Percentiles rank a stretch among this genome's conserved stretches.
Conservation (phyloP, 2,888 invertebrate species). For the Chrysomela aeneicollis region DNA sequence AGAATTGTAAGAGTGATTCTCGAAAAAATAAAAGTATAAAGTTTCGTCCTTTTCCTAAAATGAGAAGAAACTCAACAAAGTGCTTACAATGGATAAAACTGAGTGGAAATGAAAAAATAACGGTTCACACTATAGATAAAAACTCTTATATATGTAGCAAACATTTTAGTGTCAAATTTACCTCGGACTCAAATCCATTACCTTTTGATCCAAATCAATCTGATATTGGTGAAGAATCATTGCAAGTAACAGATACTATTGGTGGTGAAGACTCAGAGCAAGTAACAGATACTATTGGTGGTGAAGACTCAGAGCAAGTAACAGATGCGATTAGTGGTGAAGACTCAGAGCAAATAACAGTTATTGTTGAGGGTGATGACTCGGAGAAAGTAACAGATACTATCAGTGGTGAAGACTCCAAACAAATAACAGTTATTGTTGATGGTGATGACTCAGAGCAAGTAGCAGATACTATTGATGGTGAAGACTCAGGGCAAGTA, state of each 20-base stretch:
- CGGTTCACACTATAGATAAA: neutral
- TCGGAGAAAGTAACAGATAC: neutral
- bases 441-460: neutral
- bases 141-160: slow-evolving; percentile 10
- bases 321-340: too few species aligned
- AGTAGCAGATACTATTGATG: neutral
- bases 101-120: slow-evolving; percentile 3
- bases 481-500: neutral
- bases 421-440: neutral
- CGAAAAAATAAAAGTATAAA: neutral
- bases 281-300: too few species aligned
- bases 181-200: slow-evolving; percentile 10
- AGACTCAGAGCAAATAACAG: neutral
- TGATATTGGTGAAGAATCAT: neutral
- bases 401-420: neutral
- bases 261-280: neutral
- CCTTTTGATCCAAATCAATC: slow-evolving; percentile 1
- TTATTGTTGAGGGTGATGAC: too few species aligned
- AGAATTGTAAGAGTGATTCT: slow-evolving; percentile 3
- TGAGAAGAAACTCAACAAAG: neutral
- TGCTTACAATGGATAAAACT: neutral
- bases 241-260: too few species aligned
- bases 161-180: slow-evolving; percentile 11
- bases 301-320: neutral
- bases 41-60: neutral